Base-by-base conservation (phyloP, 2,113 vertebrate genomes). In the Pontoporia blainvillei region DNA sequence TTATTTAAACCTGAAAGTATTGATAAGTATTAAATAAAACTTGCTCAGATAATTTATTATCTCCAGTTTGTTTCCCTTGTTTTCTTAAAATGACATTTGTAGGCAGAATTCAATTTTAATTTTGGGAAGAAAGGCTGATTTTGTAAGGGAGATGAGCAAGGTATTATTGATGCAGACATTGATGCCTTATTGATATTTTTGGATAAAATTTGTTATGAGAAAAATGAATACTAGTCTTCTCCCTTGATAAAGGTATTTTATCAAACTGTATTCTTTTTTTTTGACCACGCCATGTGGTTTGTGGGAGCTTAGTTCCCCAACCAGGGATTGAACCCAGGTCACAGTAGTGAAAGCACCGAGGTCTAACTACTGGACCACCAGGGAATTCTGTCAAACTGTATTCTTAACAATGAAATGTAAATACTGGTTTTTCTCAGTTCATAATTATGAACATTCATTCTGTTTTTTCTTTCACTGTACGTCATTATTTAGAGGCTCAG, bases 41-140 rank as follows among this genome's bases (percentile, higher is more conserved):
- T 79, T 69, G 31, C 15, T 81, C 15, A 54, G 23, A 20, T 54
- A 34, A 86, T 57, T 86, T 61, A 69, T 91, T 69, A 85, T 85
- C 39, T 87, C n/a, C 10, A 36, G 23, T 34, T 64, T 66, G 29
- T 36, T 88, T 15, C 75, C 25, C 54, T 64, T 85, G 6, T 82
- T 83, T 73, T 92, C 59, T 88, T 95, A 59, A 95, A 82, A 88
- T 92, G 75, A 57, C 59, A 59, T 46, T 67, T 92, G 11, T 95
- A 67, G 49, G 39, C 39, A 83, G 46, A 91, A 92, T 82, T 88
- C 49, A 64, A 5, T 82, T 92, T 95, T 46, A 66, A 86, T 82
- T 87, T 86, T 44, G 44, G 44, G 36, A 64, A 72, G 34, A 31
- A 69, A 54, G 67, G n/a, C 10, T 75, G 12, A 72, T 81, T 91